A percentile compares a stretch with the other conserved stretches of the same genome.
Conservation (phyloP, 2,797 vertebrate genomes). For the Crocodylus rhombifer region DNA sequence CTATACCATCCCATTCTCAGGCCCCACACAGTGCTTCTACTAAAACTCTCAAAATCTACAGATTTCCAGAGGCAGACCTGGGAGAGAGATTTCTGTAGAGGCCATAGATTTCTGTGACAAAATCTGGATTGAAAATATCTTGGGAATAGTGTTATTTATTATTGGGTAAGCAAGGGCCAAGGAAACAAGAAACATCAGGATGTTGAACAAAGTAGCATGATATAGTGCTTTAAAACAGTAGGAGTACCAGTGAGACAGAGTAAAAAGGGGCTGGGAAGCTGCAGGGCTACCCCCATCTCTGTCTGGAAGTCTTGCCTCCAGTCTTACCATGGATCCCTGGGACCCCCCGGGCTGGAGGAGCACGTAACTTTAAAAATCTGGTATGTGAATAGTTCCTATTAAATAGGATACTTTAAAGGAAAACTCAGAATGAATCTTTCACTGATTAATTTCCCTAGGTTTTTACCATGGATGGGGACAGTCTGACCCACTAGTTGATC, state of each 20-base stretch:
- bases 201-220: constrained; percentile 30
- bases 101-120: not conserved
- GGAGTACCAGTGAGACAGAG: constrained; percentile 8
- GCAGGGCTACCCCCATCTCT: not conserved
- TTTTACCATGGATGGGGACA: not conserved
- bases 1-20: not conserved
- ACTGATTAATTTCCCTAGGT: not conserved
- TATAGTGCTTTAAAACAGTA: constrained; percentile 25
- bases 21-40: not conserved
- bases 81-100: not conserved
- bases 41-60: not conserved
- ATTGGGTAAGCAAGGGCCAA: not conserved
- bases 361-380: constrained; percentile 1
- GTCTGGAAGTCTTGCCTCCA: not conserved
- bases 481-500: not conserved
- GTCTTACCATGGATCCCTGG: not conserved
- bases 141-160: constrained; percentile 8
- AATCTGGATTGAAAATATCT: not conserved
- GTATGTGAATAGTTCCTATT: not conserved
- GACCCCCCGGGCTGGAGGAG: not conserved
- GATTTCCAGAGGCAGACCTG: not conserved
- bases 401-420: not conserved
- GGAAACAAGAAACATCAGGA: not conserved
- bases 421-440: not conserved
- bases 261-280: not conserved